Percentiles rank a stretch among this genome's conserved stretches.
Evolutionary conservation across 2,888 invertebrate genomes (phyloP).

Genomic region (Incurvaria masculella): DNA sequence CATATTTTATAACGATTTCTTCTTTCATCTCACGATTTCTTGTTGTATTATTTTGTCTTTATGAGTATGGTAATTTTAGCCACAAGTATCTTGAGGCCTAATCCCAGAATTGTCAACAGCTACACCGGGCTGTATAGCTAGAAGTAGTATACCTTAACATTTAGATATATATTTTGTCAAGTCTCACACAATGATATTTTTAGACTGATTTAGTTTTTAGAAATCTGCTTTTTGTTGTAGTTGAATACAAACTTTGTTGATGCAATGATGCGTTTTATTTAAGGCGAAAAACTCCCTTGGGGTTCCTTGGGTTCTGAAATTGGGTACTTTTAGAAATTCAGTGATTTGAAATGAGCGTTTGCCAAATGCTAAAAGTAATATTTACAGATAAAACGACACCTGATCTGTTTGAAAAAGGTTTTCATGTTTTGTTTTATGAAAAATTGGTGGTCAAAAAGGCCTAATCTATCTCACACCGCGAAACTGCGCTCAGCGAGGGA

Average conservation of each 20-base stretch:
- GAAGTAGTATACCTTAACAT: slow-evolving; percentile 22
- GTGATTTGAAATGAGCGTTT: too few species aligned
- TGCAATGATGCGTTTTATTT: slow-evolving; percentile 19
- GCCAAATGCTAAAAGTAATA: too few species aligned
- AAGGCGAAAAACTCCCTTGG: too few species aligned
- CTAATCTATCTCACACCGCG: too few species aligned
- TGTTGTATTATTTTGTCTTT: neutral
- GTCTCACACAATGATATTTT: slow-evolving; percentile 37
- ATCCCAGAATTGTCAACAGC: neutral
- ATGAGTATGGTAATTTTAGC: neutral
- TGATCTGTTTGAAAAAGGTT: too few species aligned
- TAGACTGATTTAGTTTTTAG: slow-evolving; percentile 57
- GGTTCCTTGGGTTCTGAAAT: too few species aligned
- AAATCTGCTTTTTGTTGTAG: slow-evolving; percentile 53
- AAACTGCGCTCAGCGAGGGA: too few species aligned
- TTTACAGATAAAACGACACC: too few species aligned
- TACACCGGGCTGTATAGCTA: neutral
- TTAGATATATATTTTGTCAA: slow-evolving; percentile 34
- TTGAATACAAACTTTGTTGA: slow-evolving; percentile 46
- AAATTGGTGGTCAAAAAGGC: too few species aligned
- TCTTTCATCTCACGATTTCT: slow-evolving; percentile 14
- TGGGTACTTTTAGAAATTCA: too few species aligned
- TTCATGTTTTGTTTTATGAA: too few species aligned
- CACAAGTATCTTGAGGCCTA: neutral
- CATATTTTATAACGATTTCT: slow-evolving; percentile 17